phyloP scores from a whole-genome alignment of 2,797 vertebrate genomes.

The Eupleurogrammus muticus region DNA sequence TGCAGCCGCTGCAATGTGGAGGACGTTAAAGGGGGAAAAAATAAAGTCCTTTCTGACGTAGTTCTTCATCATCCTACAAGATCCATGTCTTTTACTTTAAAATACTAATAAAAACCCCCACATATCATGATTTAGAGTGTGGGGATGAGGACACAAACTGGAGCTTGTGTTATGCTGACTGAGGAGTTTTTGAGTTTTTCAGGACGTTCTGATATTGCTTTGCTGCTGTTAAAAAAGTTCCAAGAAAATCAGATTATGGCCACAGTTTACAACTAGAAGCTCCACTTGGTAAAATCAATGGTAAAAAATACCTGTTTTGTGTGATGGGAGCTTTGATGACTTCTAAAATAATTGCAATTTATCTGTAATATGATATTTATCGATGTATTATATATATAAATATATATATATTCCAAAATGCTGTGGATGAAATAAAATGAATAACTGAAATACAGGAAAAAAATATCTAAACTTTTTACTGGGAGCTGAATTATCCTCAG shows the following conservation, averaged over 20 bases:
- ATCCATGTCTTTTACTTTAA: background rate
- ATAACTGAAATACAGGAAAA: conserved; percentile 1
- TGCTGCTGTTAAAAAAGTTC: conserved; percentile 9
- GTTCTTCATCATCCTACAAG: background rate
- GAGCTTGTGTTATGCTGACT: conserved; percentile 1
- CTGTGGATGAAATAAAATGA: background rate
- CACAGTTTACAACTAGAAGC: background rate
- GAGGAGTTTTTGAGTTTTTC: background rate
- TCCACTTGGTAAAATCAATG: conserved; percentile 2
- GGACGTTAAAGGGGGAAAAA: background rate
- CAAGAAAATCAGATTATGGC: background rate
- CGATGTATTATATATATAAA: background rate
- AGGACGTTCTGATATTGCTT: background rate
- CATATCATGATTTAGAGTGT: background rate
- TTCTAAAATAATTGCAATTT: background rate
- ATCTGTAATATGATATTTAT: background rate
- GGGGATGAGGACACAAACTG: background rate
- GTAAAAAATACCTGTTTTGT: background rate
- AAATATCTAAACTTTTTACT: background rate
- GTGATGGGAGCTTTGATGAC: background rate
- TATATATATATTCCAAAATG: background rate
- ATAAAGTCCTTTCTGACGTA: background rate
- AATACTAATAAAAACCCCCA: conserved; percentile 2
- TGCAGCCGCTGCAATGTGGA: background rate
- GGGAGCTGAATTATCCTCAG: no score